Percentiles rank a stretch among this genome's conserved stretches.
These are phyloP conservation scores for Ceratosolen solmsi DNA, from an alignment of 1,140 invertebrate genomes.

Conservation along the genomic window DNA sequence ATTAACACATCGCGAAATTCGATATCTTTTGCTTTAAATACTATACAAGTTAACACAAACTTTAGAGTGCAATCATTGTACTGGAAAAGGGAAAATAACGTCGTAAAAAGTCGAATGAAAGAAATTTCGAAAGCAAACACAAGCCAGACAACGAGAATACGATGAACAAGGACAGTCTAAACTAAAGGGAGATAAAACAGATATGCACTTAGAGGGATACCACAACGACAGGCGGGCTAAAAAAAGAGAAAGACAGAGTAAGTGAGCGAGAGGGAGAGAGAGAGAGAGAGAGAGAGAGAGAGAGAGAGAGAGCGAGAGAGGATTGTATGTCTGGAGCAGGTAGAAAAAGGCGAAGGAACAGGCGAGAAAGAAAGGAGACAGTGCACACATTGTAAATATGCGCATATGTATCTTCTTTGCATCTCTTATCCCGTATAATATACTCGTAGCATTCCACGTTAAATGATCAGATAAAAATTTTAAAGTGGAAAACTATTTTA, in stretches of 20 bases:
- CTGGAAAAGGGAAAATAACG: background rate
- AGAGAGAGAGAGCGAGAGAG: background rate
- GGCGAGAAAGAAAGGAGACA: constrained; percentile 37
- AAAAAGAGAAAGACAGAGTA: background rate
- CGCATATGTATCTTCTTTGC: background rate
- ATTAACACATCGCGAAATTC: constrained; percentile 11
- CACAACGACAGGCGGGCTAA: background rate
- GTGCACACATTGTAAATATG: background rate
- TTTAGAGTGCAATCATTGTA: background rate
- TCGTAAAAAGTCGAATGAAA: constrained; percentile 1
- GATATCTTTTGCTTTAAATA: background rate
- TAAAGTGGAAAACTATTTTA: background rate
- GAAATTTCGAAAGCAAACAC: background rate
- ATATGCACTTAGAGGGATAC: background rate
- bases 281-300: background rate
- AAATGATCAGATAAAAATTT: background rate
- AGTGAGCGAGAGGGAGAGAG: background rate
- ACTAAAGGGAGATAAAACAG: constrained; percentile 18
- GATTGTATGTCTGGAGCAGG: constrained; percentile 9
- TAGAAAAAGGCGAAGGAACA: constrained; percentile 36
- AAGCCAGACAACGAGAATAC: constrained; percentile 5
- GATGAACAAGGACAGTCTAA: background rate
- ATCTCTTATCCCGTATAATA: background rate
- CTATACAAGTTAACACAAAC: background rate
- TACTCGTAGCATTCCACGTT: background rate